Percentiles rank a stretch among this genome's conserved stretches.
Conservation (phyloP, 2,797 vertebrate genomes). For the Lophotriccus pileatus region DNA sequence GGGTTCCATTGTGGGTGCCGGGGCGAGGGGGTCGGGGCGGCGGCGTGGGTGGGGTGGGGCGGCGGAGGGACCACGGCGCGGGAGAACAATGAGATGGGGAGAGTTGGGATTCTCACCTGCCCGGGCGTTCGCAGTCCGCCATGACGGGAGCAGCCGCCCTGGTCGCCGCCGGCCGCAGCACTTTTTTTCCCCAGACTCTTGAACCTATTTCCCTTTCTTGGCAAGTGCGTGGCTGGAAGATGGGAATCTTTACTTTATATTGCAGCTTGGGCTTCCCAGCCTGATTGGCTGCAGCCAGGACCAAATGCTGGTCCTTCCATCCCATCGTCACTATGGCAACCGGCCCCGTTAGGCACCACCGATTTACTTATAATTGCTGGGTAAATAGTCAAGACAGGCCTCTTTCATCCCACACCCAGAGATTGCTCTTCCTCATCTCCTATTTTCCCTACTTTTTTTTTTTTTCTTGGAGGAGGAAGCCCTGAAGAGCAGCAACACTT, state of each 20-base stretch:
- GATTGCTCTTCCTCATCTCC: not conserved
- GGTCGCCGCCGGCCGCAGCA: slow-evolving; percentile 77
- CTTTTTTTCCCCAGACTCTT: slow-evolving; percentile 81
- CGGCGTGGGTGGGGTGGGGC: slow-evolving; percentile 22
- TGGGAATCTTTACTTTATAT: slow-evolving; percentile 93
- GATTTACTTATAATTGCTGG: slow-evolving; percentile 85
- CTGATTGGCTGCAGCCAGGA: slow-evolving; percentile 92
- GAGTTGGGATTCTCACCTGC: slow-evolving; percentile 87
- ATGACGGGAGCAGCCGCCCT: slow-evolving; percentile 85
- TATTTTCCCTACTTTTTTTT: not conserved
- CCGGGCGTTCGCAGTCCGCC: slow-evolving; percentile 83
- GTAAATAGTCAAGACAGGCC: slow-evolving; percentile 74
- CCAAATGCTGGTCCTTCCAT: slow-evolving; percentile 93
- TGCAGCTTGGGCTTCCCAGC: slow-evolving; percentile 87
- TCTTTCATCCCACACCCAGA: slow-evolving; percentile 49
- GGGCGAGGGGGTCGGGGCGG: not conserved
- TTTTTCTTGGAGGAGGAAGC: not conserved
- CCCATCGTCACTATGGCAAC: slow-evolving; percentile 97
- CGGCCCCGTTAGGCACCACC: slow-evolving; percentile 87
- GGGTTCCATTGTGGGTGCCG: slow-evolving; percentile 14
- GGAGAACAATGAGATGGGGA: slow-evolving; percentile 75
- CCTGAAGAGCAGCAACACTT: slow-evolving; percentile 13
- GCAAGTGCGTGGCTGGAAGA: slow-evolving; percentile 87
- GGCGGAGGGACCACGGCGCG: slow-evolving; percentile 10
- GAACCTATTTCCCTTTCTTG: slow-evolving; percentile 85